These are phyloP conservation scores for Epinotia bilunana DNA, from an alignment of 2,888 invertebrate genomes.

Conservation along the genomic window DNA sequence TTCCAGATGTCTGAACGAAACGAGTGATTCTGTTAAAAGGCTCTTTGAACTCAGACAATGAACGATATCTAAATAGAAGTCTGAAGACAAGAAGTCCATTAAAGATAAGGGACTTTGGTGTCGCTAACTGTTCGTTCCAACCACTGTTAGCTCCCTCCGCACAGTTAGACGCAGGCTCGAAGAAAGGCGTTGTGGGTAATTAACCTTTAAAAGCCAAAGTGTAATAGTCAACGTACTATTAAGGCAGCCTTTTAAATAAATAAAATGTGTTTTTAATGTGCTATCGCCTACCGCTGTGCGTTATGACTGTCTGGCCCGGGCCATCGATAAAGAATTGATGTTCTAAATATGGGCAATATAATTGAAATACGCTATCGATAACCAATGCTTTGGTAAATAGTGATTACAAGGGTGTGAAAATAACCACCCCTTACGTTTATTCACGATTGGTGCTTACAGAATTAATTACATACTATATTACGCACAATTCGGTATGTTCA, in stretches of 20 bases:
- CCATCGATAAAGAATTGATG: neutral
- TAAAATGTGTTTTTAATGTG: conserved; percentile 28
- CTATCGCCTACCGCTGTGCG: neutral
- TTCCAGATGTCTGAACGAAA: conserved; percentile 13
- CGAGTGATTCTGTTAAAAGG: conserved; percentile 23
- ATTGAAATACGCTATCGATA: neutral
- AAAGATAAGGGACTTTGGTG: conserved; percentile 30
- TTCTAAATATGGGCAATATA: too few relatives aligned
- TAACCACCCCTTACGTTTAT: neutral
- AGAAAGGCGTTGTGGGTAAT: conserved; percentile 3
- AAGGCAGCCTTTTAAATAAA: conserved; percentile 1
- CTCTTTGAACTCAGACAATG: conserved; percentile 36
- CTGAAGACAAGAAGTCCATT: conserved; percentile 31
- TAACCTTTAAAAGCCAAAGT: conserved; percentile 8
- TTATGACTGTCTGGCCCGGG: neutral
- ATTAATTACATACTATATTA: too few relatives aligned
- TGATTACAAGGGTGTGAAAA: neutral
- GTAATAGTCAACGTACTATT: conserved; percentile 2
- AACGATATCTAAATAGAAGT: conserved; percentile 35
- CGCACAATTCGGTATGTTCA: neutral
- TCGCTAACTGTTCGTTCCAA: conserved; percentile 10
- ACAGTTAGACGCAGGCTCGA: conserved; percentile 4
- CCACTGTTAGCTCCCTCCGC: conserved; percentile 14
- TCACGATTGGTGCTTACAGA: neutral
- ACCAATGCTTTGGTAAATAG: neutral